Evolutionary conservation across 2,113 vertebrate species (phyloP).

Genomic region (Gadus chalcogrammus): DNA sequence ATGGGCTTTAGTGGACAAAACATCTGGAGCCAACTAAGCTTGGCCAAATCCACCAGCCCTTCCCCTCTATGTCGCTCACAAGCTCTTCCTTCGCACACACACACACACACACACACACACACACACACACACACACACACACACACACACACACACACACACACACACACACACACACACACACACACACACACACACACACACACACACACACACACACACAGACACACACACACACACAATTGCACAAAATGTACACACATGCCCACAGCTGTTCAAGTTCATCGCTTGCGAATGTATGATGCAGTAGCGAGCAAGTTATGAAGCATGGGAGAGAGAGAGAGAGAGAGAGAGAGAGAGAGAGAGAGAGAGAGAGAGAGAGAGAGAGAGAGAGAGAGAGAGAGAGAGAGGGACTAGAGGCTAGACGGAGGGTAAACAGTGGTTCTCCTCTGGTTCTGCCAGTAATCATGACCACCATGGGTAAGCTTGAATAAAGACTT

Average conservation of each 20-base stretch:
- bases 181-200: background rate
- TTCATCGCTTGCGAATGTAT: constrained; percentile 8
- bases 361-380: background rate
- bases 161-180: background rate
- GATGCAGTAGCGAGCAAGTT: constrained; percentile 1
- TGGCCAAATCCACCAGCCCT: constrained; percentile 33
- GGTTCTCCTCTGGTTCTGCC: background rate
- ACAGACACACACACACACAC: constrained; percentile 5
- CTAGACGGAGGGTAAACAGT: background rate
- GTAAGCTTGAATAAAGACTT: too few species aligned
- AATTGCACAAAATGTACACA: constrained; percentile 20
- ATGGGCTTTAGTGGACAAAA: constrained; percentile 55
- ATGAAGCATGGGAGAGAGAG: background rate
- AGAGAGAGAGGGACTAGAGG: background rate
- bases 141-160: constrained; percentile 11
- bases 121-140: constrained; percentile 5
- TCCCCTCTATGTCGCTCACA: background rate
- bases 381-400: background rate
- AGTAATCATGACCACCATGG: too few species aligned
- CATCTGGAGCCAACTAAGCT: constrained; percentile 53
- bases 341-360: background rate
- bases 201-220: constrained; percentile 12
- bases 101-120: constrained; percentile 10
- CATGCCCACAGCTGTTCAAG: constrained; percentile 42
- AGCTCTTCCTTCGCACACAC: background rate